Base-by-base conservation (phyloP, 2,888 invertebrate species). In the Plebejus argus region DNA sequence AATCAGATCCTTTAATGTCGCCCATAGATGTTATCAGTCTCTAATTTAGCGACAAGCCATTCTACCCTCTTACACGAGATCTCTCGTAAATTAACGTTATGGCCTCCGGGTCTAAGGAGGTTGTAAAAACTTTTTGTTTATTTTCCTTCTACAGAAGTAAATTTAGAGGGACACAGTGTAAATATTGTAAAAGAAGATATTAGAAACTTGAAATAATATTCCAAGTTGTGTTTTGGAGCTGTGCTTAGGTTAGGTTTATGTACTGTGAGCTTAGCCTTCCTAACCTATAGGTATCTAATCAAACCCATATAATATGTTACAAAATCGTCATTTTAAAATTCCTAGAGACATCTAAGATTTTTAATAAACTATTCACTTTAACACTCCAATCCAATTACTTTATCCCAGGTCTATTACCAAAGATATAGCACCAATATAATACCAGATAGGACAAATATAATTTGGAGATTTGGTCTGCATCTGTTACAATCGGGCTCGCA, bases 401-500 rank as follows among this genome's bases (percentile, higher is more conserved):
- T 23, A 76, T 77, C 28, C 66, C 28, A 66, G 28, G 23, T 66
- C 61, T 12, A 15, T 66, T 33, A 33, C 33, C 15, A 33, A 61
- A 61, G 10, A 76, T 66, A 45, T 45, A 45, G 15, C 53, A 53
- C 18, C 53, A 53, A 53, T 53, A 53, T 53, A 15, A 53, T 18
- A 53, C 18, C 18, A 53, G 49, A 49, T 76, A 53, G 15, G 61
- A 72, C 72, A 79, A 78, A 77, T 78, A 79, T 79, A 70, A 72
- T 70, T 33, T 58, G 39, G 49, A 75, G 76, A 77, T 78, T 78
- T 20, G 76, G 78, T 70, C 76, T 79, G 80, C 81, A 81, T 81
- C 83, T 82, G 83, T 83, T 82, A 84, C 85, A 85, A 84, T 82
- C 84, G 83, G 84, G 85, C 85, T 82, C 80, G 82, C 83, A 82